phyloP scores from a whole-genome alignment of 2,113 vertebrate species.

The Ibidorhyncha struthersii region DNA sequence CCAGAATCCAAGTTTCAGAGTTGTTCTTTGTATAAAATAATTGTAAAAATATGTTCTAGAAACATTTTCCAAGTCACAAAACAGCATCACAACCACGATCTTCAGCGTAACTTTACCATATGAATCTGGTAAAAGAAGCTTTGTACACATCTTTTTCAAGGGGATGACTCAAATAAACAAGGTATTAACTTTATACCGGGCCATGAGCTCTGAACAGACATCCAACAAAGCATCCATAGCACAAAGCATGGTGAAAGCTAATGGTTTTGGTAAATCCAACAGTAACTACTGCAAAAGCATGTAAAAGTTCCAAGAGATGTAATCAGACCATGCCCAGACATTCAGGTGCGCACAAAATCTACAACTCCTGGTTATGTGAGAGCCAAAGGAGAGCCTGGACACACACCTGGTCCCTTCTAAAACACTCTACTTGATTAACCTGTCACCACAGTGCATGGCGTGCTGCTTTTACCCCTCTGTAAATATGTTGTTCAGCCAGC shows the following conservation, averaged over 20 bases:
- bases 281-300: neutral
- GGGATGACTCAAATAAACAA: neutral
- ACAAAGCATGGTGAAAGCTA: neutral
- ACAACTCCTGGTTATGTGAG: neutral
- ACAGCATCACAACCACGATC: neutral
- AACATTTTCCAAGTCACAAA: neutral
- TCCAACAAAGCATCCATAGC: neutral
- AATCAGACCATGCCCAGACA: neutral
- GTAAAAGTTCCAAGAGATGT: neutral
- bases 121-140: neutral
- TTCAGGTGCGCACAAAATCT: neutral
- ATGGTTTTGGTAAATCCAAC: neutral
- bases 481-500: neutral
- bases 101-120: neutral
- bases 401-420: neutral
- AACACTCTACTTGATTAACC: neutral
- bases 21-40: neutral
- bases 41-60: neutral
- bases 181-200: neutral
- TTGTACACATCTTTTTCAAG: neutral
- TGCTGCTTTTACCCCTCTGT: neutral
- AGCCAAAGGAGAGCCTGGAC: neutral
- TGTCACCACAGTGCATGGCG: rapidly evolving
- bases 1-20: neutral
- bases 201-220: neutral